Percentiles rank a stretch among this genome's conserved stretches.
Evolutionary conservation across 2,797 vertebrate genomes (phyloP).

Genomic region (Linurgus olivaceus): DNA sequence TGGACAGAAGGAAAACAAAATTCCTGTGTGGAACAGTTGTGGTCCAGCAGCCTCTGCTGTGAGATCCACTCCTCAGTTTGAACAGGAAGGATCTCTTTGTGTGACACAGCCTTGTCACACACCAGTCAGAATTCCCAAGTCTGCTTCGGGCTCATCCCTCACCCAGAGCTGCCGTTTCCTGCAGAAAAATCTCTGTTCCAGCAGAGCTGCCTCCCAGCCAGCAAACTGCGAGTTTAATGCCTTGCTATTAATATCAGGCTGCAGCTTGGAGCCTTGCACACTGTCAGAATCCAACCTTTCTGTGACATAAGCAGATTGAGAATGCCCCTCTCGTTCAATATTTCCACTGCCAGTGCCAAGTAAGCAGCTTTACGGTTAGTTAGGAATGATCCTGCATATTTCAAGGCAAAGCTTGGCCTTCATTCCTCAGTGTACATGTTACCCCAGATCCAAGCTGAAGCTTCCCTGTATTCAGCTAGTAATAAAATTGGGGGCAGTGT

Average conservation of each 20-base stretch:
- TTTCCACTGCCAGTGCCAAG: constrained; percentile 41
- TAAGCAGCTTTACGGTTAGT: constrained; percentile 48
- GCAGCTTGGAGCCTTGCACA: constrained; percentile 23
- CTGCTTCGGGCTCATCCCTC: background rate
- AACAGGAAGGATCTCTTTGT: background rate
- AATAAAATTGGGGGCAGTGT: background rate
- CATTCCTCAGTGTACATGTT: constrained; percentile 25
- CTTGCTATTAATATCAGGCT: constrained; percentile 57
- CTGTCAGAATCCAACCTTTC: constrained; percentile 37
- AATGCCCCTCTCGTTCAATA: constrained; percentile 42
- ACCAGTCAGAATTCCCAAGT: background rate
- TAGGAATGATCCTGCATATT: constrained; percentile 57
- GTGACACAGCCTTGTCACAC: background rate
- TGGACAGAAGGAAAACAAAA: background rate
- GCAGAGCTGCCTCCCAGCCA: background rate
- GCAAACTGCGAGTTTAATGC: constrained; percentile 58
- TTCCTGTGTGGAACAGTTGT: background rate
- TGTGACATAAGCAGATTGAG: constrained; percentile 55
- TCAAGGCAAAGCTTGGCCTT: constrained; percentile 9
- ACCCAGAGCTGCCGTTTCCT: constrained; percentile 54
- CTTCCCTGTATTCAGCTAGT: constrained; percentile 36
- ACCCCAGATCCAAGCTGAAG: constrained; percentile 32
- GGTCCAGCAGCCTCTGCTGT: background rate
- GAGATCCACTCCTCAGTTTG: rapidly evolving
- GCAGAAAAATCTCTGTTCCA: constrained; percentile 40